phyloP scores from a whole-genome alignment of 2,888 invertebrate species.

The Scaptomyza cyrtandrae region DNA sequence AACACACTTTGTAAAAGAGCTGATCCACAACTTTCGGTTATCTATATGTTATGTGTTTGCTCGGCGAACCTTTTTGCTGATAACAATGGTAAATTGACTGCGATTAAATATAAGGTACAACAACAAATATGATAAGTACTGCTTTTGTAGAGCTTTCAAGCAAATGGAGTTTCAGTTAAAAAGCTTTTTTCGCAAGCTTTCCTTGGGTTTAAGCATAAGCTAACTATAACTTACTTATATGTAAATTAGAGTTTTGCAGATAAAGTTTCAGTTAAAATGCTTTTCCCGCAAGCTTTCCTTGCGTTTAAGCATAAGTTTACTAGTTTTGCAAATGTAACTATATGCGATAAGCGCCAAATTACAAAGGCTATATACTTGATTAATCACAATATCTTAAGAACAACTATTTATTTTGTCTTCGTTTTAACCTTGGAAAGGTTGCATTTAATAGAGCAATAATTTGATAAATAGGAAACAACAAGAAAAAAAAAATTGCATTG shows the following conservation, averaged over 20 bases:
- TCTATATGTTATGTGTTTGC: conserved; percentile 18
- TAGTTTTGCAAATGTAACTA: no score
- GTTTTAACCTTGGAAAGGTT: no score
- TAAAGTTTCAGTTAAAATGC: no score
- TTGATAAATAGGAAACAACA: neutral
- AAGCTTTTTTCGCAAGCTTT: conserved; percentile 19
- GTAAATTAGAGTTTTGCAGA: neutral
- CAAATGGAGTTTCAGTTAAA: neutral
- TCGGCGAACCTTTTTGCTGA: conserved; percentile 29
- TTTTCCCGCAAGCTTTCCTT: no score
- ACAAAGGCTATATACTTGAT: no score
- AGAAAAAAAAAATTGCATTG: neutral
- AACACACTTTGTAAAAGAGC: conserved; percentile 2
- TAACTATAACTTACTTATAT: conserved; percentile 2
- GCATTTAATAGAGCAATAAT: no score
- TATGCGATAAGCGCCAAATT: no score
- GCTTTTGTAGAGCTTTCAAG: conserved; percentile 1
- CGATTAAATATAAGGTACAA: conserved; percentile 25
- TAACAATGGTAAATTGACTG: conserved; percentile 28
- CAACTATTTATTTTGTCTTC: no score
- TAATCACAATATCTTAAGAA: no score
- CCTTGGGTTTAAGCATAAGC: conserved; percentile 15
- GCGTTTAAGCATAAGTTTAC: no score
- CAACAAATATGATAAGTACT: conserved; percentile 20
- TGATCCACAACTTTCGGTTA: conserved; percentile 17